phyloP scores from a whole-genome alignment of 2,113 vertebrate species.

The Gorsachius goisagi region DNA sequence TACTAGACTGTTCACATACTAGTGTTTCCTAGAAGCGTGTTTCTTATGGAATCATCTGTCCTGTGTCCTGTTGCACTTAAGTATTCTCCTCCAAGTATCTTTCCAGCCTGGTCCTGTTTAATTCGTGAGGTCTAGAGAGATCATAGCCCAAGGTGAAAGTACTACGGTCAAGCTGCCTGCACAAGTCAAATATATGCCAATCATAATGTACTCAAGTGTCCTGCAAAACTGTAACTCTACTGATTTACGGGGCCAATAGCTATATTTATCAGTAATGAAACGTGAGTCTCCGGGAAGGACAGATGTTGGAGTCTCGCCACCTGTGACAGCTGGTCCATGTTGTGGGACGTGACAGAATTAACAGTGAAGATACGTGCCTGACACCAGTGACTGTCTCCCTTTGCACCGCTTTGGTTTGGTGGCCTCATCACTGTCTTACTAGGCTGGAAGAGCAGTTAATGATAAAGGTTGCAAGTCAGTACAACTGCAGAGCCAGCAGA shows the following conservation, averaged over 20 bases:
- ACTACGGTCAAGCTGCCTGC: not conserved
- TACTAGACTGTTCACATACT: not conserved
- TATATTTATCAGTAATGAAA: not conserved
- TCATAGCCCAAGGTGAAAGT: not conserved
- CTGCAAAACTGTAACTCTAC: not conserved
- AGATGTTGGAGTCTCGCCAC: not conserved
- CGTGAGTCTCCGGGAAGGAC: not conserved
- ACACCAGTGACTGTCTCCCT: not conserved
- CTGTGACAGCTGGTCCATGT: not conserved
- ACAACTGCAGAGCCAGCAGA: not conserved
- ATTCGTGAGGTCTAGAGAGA: not conserved
- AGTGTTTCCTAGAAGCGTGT: not conserved
- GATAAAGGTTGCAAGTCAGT: not conserved
- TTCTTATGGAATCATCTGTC: not conserved
- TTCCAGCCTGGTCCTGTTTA: not conserved
- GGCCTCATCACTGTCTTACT: not conserved
- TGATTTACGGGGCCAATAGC: not conserved
- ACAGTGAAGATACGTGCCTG: not conserved
- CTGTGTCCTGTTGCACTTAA: not conserved
- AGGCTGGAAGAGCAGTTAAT: not conserved
- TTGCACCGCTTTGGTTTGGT: not conserved
- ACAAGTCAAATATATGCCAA: not conserved
- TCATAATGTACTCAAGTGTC: not conserved
- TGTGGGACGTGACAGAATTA: not conserved
- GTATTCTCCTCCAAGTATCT: not conserved